Conservation (phyloP, 2,888 invertebrate genomes). For the Barypeithes pellucidus region DNA sequence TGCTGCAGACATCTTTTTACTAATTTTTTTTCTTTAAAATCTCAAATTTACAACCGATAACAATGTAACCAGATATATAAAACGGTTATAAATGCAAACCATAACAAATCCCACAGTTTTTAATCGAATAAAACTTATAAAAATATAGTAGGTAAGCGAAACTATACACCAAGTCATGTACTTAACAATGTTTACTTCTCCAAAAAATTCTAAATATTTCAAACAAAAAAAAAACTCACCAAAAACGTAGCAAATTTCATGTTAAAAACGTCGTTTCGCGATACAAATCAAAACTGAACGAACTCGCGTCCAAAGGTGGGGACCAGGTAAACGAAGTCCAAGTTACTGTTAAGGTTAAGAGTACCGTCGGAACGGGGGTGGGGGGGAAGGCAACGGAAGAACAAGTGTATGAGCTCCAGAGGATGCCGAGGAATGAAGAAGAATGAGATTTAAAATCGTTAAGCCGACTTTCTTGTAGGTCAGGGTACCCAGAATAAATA, state of each 20-base stretch:
- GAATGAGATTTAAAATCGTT: slow-evolving; percentile 25
- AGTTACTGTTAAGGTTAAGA: slow-evolving; percentile 48
- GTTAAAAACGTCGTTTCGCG: slow-evolving; percentile 50
- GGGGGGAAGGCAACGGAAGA: slow-evolving; percentile 39
- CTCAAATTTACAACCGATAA: not conserved
- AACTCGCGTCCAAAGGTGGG: slow-evolving; percentile 38
- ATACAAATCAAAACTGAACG: slow-evolving; percentile 45
- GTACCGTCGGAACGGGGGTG: slow-evolving; percentile 24
- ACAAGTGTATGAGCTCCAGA: slow-evolving; percentile 45
- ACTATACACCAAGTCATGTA: not conserved
- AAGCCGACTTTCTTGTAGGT: slow-evolving; percentile 35
- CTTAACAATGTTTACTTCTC: not conserved
- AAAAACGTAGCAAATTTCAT: slow-evolving; percentile 50
- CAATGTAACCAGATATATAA: not conserved
- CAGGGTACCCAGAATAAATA: slow-evolving; percentile 3
- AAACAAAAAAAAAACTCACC: slow-evolving; percentile 44
- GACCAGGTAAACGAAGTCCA: slow-evolving; percentile 50
- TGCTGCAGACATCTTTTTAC: too few relatives aligned
- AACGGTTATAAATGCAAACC: not conserved
- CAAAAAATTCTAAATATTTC: not conserved
- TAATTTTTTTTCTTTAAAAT: too few relatives aligned
- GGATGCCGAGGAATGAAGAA: slow-evolving; percentile 22
- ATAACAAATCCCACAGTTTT: slow-evolving; percentile 4
- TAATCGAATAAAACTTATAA: not conserved
- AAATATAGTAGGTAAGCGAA: not conserved